phyloP scores from a whole-genome alignment of 1,140 invertebrate genomes.

The Rhopalosiphum maidis region DNA sequence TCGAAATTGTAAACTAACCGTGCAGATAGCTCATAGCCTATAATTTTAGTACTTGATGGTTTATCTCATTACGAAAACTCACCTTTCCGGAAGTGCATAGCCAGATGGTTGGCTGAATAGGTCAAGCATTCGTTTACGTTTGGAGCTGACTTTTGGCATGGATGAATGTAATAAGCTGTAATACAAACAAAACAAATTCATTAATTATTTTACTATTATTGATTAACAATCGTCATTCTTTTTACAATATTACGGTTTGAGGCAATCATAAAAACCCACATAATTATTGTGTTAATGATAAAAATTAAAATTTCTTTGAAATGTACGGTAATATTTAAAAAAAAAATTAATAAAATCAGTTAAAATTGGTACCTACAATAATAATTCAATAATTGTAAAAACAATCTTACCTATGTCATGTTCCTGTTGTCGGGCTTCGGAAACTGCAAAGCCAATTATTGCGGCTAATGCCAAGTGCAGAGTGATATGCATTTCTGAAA shows the following conservation, averaged over 20 bases:
- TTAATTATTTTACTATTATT: not conserved
- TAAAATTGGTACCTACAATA: not conserved
- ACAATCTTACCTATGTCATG: conserved; percentile 30
- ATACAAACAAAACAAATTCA: not conserved
- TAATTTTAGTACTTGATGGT: not conserved
- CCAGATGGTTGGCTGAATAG: conserved; percentile 74
- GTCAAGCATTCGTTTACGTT: conserved; percentile 76
- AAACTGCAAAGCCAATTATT: not conserved
- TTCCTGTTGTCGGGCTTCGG: conserved; percentile 32
- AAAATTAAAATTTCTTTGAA: not conserved
- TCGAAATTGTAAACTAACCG: not conserved
- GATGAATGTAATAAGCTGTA: conserved; percentile 70
- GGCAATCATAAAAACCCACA: too few relatives aligned
- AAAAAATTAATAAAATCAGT: not conserved
- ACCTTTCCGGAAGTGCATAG: conserved; percentile 71
- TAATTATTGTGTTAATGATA: not conserved
- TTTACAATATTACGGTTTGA: not conserved
- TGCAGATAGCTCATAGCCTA: too few relatives aligned
- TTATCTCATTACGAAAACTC: conserved; percentile 43
- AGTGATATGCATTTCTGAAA: conserved; percentile 5
- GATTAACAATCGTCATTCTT: not conserved
- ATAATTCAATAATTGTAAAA: not conserved
- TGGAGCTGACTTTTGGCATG: conserved; percentile 73
- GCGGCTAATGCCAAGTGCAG: conserved; percentile 23
- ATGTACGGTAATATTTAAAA: not conserved